Evolutionary conservation across 1,140 invertebrate genomes (phyloP).

Genomic region (Galleria mellonella): DNA sequence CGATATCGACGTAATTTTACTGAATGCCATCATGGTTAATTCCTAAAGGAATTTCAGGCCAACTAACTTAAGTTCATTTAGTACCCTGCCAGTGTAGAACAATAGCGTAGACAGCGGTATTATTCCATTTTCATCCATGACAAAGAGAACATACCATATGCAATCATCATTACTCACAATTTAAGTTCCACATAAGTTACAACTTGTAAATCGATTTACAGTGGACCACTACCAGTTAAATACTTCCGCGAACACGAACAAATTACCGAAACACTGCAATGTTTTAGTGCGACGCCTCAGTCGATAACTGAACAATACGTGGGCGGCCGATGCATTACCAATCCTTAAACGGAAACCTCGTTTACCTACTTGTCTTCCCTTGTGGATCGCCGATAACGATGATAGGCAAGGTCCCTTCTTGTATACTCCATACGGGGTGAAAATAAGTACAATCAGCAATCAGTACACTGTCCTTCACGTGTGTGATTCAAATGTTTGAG

Average conservation of each 20-base stretch:
- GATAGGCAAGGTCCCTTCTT: constrained; percentile 30
- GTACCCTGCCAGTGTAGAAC: too few species aligned
- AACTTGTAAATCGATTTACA: constrained; percentile 40
- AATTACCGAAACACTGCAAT: constrained; percentile 54
- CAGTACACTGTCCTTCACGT: constrained; percentile 20
- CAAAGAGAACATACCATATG: too few species aligned
- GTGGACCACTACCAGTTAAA: constrained; percentile 35
- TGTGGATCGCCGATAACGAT: constrained; percentile 48
- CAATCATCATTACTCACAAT: too few species aligned
- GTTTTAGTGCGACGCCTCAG: constrained; percentile 48
- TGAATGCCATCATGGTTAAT: too few species aligned
- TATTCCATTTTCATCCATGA: too few species aligned
- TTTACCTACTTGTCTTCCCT: constrained; percentile 58
- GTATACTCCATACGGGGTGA: constrained; percentile 26
- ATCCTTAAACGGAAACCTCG: constrained; percentile 54
- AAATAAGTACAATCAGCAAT: constrained; percentile 18
- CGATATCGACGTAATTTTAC: too few species aligned
- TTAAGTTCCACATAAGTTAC: constrained; percentile 29
- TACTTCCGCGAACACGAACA: constrained; percentile 50
- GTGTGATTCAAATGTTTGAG: constrained; percentile 25
- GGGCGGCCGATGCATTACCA: constrained; percentile 59
- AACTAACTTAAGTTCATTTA: too few species aligned
- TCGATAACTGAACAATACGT: constrained; percentile 47
- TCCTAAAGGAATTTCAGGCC: too few species aligned
- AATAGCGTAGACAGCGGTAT: too few species aligned